A percentile compares a stretch with the other conserved stretches of the same genome.
phyloP scores from a whole-genome alignment of 2,888 invertebrate species.

The Epistrophe grossulariae region DNA sequence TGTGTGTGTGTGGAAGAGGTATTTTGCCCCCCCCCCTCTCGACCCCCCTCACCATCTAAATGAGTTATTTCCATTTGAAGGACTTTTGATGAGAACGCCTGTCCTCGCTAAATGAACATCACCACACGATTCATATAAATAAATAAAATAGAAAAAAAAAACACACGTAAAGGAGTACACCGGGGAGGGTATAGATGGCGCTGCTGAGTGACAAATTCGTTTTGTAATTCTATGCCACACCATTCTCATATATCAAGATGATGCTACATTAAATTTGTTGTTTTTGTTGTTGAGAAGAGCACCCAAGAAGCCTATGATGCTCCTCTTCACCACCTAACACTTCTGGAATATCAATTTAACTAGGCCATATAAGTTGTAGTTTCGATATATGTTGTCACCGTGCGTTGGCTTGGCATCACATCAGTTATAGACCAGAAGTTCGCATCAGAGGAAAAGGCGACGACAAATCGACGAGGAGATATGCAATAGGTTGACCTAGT shows the following conservation, averaged over 20 bases:
- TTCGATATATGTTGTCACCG: slow-evolving; percentile 57
- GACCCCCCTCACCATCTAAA: neutral
- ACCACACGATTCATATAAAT: slow-evolving; percentile 4
- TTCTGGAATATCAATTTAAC: slow-evolving; percentile 70
- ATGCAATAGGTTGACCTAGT: slow-evolving; percentile 70
- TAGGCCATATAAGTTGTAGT: slow-evolving; percentile 69
- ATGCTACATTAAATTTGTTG: slow-evolving; percentile 28
- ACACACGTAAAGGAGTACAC: neutral
- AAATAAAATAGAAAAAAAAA: neutral
- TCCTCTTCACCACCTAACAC: slow-evolving; percentile 17
- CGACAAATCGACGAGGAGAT: slow-evolving; percentile 25
- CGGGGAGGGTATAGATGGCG: slow-evolving; percentile 19
- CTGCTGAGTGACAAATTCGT: slow-evolving; percentile 66
- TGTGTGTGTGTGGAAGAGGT: neutral
- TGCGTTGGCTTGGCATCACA: slow-evolving; percentile 40
- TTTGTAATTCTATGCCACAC: slow-evolving; percentile 60
- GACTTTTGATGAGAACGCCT: slow-evolving; percentile 58
- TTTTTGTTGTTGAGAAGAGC: slow-evolving; percentile 20
- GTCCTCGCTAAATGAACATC: slow-evolving; percentile 47
- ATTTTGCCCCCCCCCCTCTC: neutral
- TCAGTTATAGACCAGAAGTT: slow-evolving; percentile 51
- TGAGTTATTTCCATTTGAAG: slow-evolving; percentile 61
- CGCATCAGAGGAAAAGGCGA: slow-evolving; percentile 5
- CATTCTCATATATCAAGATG: slow-evolving; percentile 55
- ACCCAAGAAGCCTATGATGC: slow-evolving; percentile 27